Percentiles rank a stretch among this genome's conserved stretches.
phyloP scores from a whole-genome alignment of 2,888 invertebrate genomes.

The Scelioninae gen. 1 region DNA sequence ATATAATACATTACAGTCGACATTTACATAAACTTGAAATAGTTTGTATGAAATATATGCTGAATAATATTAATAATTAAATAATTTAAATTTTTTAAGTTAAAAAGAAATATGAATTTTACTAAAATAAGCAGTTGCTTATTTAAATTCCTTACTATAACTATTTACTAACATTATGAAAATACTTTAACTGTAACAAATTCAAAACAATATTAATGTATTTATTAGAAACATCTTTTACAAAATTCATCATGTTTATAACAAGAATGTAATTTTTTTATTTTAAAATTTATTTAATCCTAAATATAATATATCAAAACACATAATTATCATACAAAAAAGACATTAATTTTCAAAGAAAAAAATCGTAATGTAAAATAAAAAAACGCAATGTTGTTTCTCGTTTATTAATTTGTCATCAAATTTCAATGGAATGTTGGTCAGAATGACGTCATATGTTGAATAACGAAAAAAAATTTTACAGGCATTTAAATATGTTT shows the following conservation, averaged over 20 bases:
- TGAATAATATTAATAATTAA: too few species aligned
- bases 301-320: not conserved
- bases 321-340: not conserved
- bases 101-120: too few species aligned
- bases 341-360: not conserved
- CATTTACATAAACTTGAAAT: too few species aligned
- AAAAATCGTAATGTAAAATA: not conserved
- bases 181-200: not conserved
- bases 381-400: not conserved
- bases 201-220: conserved; percentile 17
- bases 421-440: too few species aligned
- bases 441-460: too few species aligned
- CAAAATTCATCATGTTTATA: conserved; percentile 25
- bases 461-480: too few species aligned
- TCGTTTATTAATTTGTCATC: not conserved
- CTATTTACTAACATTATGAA: not conserved
- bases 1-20: too few species aligned
- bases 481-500: too few species aligned
- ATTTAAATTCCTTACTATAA: too few species aligned
- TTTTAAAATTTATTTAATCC: not conserved
- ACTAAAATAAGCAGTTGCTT: too few species aligned
- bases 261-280: conserved; percentile 7
- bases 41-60: too few species aligned
- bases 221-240: conserved; percentile 36
- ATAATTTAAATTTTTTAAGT: too few species aligned